A percentile compares a stretch with the other conserved stretches of the same genome.
These are phyloP conservation scores for Galeopsomyia nigrocyanea DNA, from an alignment of 2,888 invertebrate genomes.

Conservation along the genomic window DNA sequence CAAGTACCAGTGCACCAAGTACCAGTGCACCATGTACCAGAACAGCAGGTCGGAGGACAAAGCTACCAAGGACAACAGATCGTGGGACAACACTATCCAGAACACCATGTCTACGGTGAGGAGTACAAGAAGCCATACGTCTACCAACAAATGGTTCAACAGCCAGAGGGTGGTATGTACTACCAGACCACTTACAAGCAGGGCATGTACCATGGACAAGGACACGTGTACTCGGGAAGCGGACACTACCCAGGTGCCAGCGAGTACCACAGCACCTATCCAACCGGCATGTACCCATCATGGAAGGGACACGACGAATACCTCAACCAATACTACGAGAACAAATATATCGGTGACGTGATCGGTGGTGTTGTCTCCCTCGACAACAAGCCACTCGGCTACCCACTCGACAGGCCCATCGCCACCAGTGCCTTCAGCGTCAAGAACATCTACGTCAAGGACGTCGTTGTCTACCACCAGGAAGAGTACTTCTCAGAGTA, in stretches of 20 bases:
- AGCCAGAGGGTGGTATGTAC: background rate
- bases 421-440: constrained; percentile 64
- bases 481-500: constrained; percentile 54
- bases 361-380: constrained; percentile 67
- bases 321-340: constrained; percentile 59
- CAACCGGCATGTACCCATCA: constrained; percentile 41
- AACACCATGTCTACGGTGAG: constrained; percentile 16
- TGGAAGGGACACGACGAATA: constrained; percentile 53
- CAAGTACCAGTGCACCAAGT: background rate
- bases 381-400: constrained; percentile 72
- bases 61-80: constrained; percentile 40
- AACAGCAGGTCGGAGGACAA: constrained; percentile 3
- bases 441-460: constrained; percentile 71
- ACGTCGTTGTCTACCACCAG: constrained; percentile 72
- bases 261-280: constrained; percentile 40
- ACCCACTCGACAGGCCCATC: constrained; percentile 73
- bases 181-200: constrained; percentile 39
- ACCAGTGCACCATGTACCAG: constrained; percentile 29
- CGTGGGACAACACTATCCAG: background rate
- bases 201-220: constrained; percentile 20
- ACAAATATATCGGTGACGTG: constrained; percentile 57
- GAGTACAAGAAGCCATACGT: background rate
- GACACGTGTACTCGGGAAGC: constrained; percentile 52
- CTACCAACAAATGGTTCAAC: background rate
- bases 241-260: constrained; percentile 54